phyloP scores from a whole-genome alignment of 1,140 invertebrate genomes.

The Gryllus bimaculatus region DNA sequence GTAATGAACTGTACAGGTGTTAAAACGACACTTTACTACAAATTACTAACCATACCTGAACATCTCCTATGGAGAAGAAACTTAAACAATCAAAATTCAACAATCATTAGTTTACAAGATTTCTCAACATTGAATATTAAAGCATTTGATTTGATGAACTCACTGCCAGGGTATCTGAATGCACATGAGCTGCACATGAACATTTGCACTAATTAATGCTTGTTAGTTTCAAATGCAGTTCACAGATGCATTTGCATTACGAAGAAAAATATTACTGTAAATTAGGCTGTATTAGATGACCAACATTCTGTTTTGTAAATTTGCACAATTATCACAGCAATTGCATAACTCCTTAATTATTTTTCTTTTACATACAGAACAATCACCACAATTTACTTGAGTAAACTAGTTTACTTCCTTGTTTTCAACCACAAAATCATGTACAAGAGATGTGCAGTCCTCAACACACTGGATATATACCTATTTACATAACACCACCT shows the following conservation, averaged over 20 bases:
- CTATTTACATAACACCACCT: neutral
- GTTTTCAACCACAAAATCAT: neutral
- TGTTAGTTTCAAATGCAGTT: slow-evolving; percentile 1
- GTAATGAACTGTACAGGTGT: slow-evolving; percentile 15
- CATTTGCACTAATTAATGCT: neutral
- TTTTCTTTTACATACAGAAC: slow-evolving; percentile 9
- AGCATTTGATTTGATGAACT: slow-evolving; percentile 12
- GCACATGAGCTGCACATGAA: neutral
- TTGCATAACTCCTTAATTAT: slow-evolving; percentile 14
- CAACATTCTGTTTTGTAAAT: neutral
- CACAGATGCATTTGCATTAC: neutral
- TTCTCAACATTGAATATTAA: slow-evolving; percentile 16
- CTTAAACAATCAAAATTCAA: slow-evolving; percentile 17
- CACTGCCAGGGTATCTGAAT: neutral
- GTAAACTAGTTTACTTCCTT: neutral
- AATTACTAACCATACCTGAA: slow-evolving; percentile 10
- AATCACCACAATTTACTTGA: slow-evolving; percentile 6
- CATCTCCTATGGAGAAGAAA: slow-evolving; percentile 14
- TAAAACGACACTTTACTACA: slow-evolving; percentile 9
- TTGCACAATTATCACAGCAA: slow-evolving; percentile 16
- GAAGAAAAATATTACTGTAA: slow-evolving; percentile 6
- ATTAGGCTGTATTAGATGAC: neutral
- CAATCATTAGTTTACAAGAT: slow-evolving; percentile 17
- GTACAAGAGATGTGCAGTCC: neutral
- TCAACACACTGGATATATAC: neutral